phyloP scores from a whole-genome alignment of 1,140 invertebrate genomes.

The Hormaphis cornu region DNA sequence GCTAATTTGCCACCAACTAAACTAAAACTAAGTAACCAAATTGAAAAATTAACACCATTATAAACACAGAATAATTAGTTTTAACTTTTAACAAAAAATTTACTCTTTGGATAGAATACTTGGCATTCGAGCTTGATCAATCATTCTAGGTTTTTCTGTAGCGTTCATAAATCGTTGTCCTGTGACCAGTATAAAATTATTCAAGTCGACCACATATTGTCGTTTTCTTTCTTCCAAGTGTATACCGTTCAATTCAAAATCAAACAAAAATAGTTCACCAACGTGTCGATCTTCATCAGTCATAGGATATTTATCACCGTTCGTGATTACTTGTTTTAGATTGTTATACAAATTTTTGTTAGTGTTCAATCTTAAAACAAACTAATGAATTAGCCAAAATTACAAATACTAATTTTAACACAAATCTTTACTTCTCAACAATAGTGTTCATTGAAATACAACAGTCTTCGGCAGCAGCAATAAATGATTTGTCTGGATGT shows the following conservation, averaged over 20 bases:
- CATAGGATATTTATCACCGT: constrained; percentile 60
- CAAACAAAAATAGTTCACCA: constrained; percentile 79
- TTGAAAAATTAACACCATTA: constrained; percentile 32
- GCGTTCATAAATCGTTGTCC: constrained; percentile 80
- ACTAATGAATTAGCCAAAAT: background rate
- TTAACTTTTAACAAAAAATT: background rate
- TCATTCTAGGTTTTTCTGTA: constrained; percentile 54
- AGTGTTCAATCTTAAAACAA: constrained; percentile 68
- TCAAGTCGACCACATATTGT: constrained; percentile 68
- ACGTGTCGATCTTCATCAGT: constrained; percentile 75
- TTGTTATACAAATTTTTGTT: constrained; percentile 71
- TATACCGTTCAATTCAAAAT: constrained; percentile 95
- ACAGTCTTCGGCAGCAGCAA: constrained; percentile 71
- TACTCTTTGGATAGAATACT: constrained; percentile 62
- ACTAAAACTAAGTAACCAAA: constrained; percentile 60
- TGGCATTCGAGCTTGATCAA: constrained; percentile 58
- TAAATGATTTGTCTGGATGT: constrained; percentile 68
- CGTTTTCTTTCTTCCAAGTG: constrained; percentile 73
- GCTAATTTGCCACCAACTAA: constrained; percentile 60
- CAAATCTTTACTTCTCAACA: constrained; percentile 70
- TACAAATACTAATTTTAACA: background rate
- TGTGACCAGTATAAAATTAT: constrained; percentile 67
- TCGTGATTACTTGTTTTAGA: constrained; percentile 56
- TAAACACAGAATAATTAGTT: background rate
- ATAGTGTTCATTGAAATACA: constrained; percentile 77